These are phyloP conservation scores for Sylvia atricapilla DNA, from an alignment of 2,113 vertebrate genomes.

Conservation along the genomic window DNA sequence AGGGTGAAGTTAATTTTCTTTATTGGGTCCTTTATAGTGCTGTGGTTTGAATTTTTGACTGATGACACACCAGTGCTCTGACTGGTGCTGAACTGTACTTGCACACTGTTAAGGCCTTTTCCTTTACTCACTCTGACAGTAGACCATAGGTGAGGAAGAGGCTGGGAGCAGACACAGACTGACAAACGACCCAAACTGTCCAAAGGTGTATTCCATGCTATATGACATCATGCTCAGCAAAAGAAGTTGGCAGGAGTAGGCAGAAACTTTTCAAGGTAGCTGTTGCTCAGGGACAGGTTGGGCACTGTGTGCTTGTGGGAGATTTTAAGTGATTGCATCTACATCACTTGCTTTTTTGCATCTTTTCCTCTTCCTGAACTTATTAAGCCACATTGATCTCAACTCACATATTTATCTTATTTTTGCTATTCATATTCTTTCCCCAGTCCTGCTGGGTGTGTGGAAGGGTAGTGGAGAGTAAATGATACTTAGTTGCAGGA, in stretches of 20 bases:
- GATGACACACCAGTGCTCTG: not conserved
- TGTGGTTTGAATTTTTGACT: not conserved
- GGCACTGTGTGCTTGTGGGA: not conserved
- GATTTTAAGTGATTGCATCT: not conserved
- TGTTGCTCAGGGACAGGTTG: not conserved
- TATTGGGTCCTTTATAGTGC: not conserved
- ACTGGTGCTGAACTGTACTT: not conserved
- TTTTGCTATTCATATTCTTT: not conserved
- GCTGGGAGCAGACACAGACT: not conserved
- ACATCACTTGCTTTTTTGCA: not conserved
- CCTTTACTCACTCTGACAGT: not conserved
- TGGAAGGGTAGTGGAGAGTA: not conserved
- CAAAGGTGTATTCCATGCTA: not conserved
- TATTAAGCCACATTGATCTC: not conserved
- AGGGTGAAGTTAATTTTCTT: not conserved
- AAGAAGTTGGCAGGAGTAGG: not conserved
- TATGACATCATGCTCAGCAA: not conserved
- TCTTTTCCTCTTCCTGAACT: not conserved
- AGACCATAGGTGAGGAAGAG: accelerated
- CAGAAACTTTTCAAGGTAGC: not conserved
- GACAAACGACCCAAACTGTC: not conserved
- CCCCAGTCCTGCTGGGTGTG: accelerated
- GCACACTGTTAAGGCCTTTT: not conserved
- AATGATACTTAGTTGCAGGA: not conserved
- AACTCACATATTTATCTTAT: not conserved